Conservation (phyloP, 2,113 vertebrate species). For the Triplophysa tibetana region DNA sequence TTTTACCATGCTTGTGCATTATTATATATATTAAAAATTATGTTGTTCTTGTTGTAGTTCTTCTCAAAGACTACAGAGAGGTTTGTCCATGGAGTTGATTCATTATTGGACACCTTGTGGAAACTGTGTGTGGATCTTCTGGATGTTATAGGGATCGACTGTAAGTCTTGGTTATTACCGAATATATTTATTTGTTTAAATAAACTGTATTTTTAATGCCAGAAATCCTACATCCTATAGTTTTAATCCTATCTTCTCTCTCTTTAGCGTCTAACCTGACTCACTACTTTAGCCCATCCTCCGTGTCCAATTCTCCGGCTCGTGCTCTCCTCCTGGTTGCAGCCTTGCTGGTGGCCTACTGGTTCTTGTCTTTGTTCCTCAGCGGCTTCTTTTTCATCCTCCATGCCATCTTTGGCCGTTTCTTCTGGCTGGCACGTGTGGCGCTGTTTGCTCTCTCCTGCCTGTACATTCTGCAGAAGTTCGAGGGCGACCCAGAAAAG, state of each 20-base stretch:
- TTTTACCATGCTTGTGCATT: too few species aligned
- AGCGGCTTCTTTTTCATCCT: conserved; percentile 89
- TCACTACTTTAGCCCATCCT: conserved; percentile 88
- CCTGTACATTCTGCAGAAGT: conserved; percentile 94
- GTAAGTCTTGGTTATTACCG: conserved; percentile 69
- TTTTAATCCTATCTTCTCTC: conserved; percentile 18
- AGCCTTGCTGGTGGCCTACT: conserved; percentile 80
- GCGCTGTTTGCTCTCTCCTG: conserved; percentile 89
- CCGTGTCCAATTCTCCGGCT: conserved; percentile 72
- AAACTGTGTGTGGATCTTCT: conserved; percentile 92
- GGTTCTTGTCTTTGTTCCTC: conserved; percentile 90
- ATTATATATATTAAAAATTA: background rate
- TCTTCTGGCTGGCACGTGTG: conserved; percentile 90
- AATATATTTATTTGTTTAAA: background rate
- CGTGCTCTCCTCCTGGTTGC: conserved; percentile 86
- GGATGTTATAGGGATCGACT: conserved; percentile 93
- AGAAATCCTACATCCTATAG: background rate
- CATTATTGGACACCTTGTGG: conserved; percentile 88
- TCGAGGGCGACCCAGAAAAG: conserved; percentile 88
- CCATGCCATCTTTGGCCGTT: conserved; percentile 86
- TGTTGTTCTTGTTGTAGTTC: conserved; percentile 74
- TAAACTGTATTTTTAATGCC: background rate
- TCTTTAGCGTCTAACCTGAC: conserved; percentile 86
- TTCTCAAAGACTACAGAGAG: conserved; percentile 90
- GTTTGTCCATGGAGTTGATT: conserved; percentile 92